These are phyloP conservation scores for Typhlomys cinereus DNA, from an alignment of 2,113 vertebrate species.

Conservation along the genomic window DNA sequence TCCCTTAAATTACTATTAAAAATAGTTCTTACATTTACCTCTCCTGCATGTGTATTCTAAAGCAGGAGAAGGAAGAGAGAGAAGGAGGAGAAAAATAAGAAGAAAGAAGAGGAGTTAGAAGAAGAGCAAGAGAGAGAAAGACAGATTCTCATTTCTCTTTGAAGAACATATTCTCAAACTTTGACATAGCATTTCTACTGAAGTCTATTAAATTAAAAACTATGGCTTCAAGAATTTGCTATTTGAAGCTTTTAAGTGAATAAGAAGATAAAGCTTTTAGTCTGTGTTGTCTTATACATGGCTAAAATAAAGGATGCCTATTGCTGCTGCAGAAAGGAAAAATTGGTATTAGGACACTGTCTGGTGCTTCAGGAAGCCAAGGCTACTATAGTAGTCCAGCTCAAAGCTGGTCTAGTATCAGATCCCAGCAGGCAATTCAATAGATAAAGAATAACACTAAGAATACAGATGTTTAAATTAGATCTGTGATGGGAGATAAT, in stretches of 20 bases:
- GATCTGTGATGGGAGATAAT: neutral
- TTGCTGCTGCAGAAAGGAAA: neutral
- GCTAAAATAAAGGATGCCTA: neutral
- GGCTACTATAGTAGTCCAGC: neutral
- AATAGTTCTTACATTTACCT: neutral
- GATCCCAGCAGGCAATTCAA: neutral
- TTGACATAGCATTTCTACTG: neutral
- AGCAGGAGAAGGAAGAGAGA: neutral
- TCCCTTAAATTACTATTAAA: neutral
- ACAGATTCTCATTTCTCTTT: neutral
- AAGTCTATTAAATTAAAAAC: neutral
- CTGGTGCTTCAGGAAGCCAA: neutral
- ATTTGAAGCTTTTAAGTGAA: neutral
- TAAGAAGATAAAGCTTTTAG: neutral
- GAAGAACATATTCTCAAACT: neutral
- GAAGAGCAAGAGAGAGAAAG: neutral
- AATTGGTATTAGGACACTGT: neutral
- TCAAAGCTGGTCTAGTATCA: rapidly evolving
- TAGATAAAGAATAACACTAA: neutral
- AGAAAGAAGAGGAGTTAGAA: neutral
- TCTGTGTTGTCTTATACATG: neutral
- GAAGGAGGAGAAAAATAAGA: neutral
- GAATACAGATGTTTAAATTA: neutral
- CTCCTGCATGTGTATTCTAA: neutral
- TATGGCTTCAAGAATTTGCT: neutral